These are phyloP conservation scores for Cirrhinus molitorella DNA, from an alignment of 2,797 vertebrate species.

Conservation along the genomic window DNA sequence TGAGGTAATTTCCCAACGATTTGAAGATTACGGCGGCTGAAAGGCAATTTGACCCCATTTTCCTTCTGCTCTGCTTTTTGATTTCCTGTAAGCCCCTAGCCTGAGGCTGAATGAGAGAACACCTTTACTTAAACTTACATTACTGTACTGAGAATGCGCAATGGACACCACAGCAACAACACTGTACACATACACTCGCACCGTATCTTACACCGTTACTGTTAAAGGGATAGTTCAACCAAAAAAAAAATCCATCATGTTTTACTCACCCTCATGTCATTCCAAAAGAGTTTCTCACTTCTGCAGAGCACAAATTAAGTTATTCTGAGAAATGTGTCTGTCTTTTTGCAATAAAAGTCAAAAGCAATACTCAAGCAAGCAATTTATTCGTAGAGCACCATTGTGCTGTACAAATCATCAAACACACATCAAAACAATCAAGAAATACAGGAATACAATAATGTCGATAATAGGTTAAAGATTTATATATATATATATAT, in stretches of 20 bases:
- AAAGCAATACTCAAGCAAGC: too few species aligned
- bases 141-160: conserved; percentile 44
- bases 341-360: background rate
- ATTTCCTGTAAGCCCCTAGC: conserved; percentile 67
- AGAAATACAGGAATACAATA: too few species aligned
- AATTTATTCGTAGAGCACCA: too few species aligned
- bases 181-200: conserved; percentile 13
- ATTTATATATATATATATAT: too few species aligned
- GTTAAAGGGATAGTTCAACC: background rate
- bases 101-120: conserved; percentile 40
- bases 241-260: background rate
- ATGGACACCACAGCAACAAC: conserved; percentile 45
- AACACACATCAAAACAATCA: too few species aligned
- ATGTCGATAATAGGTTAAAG: too few species aligned
- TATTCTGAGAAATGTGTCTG: background rate
- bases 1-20: conserved; percentile 73
- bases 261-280: background rate
- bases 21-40: conserved; percentile 77
- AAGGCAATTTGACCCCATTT: conserved; percentile 82
- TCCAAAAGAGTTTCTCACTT: background rate
- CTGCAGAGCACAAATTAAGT: background rate
- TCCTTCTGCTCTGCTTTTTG: conserved; percentile 69
- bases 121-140: conserved; percentile 52
- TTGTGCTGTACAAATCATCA: too few species aligned
- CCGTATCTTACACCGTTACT: background rate